Evolutionary conservation across 1,140 invertebrate species (phyloP).

Genomic region (Drosophila truncata): DNA sequence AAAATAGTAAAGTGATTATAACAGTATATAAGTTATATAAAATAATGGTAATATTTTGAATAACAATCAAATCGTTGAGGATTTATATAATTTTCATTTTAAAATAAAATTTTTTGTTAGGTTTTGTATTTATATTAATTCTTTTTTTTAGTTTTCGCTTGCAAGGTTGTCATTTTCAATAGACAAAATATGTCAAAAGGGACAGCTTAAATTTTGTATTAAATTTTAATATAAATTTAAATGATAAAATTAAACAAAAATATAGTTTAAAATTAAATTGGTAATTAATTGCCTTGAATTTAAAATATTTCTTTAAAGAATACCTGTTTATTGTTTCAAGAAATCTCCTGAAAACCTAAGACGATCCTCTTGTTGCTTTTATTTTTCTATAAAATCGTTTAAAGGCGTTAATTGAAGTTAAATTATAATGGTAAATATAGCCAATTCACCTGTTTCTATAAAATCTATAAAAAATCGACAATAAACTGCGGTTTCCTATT

Average conservation of each 20-base stretch:
- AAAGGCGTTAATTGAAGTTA: neutral
- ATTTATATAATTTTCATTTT: neutral
- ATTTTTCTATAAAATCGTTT: neutral
- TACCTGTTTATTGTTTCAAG: too few relatives aligned
- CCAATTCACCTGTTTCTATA: too few relatives aligned
- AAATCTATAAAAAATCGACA: neutral
- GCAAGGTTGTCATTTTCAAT: neutral
- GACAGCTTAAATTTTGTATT: neutral
- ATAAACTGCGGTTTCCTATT: slow-evolving; percentile 3
- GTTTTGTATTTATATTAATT: neutral
- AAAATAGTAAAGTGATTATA: neutral
- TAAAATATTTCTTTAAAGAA: too few relatives aligned
- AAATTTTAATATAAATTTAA: neutral
- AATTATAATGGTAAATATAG: neutral
- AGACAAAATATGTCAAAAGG: neutral
- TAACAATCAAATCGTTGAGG: too few relatives aligned
- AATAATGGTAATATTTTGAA: too few relatives aligned
- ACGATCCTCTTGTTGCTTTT: rapidly evolving
- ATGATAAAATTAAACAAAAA: too few relatives aligned
- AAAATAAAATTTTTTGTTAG: neutral
- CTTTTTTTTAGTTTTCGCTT: neutral
- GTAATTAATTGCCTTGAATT: too few relatives aligned
- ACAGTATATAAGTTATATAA: neutral
- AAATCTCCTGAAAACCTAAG: neutral
- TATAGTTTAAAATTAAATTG: neutral